These are phyloP conservation scores for Himalopsyche kuldschensis DNA, from an alignment of 2,888 invertebrate species.

Conservation along the genomic window DNA sequence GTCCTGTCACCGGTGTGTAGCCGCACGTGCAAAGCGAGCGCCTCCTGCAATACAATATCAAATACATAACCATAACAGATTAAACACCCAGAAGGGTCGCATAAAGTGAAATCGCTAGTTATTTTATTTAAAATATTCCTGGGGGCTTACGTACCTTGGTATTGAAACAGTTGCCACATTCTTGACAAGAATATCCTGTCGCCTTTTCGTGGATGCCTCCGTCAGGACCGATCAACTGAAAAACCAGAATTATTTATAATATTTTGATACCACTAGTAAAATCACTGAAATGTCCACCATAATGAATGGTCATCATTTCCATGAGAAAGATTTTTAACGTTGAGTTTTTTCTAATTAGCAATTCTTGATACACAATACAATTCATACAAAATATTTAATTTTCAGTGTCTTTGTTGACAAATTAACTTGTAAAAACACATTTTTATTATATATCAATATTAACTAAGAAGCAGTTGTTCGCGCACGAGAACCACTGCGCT, in stretches of 20 bases:
- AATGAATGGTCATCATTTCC: too few species aligned
- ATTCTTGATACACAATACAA: too few species aligned
- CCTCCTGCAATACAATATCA: slow-evolving; percentile 71
- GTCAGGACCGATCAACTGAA: slow-evolving; percentile 54
- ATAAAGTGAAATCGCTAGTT: background rate
- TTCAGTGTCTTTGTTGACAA: too few species aligned
- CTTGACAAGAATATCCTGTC: slow-evolving; percentile 53
- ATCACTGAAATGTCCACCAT: too few species aligned
- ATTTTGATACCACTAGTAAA: background rate
- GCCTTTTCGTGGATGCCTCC: slow-evolving; percentile 53
- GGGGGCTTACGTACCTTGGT: slow-evolving; percentile 49
- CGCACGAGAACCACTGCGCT: too few species aligned
- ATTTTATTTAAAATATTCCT: too few species aligned
- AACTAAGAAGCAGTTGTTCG: too few species aligned
- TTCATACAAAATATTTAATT: too few species aligned
- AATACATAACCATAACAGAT: background rate
- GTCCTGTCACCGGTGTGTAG: slow-evolving; percentile 80
- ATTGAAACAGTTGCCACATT: slow-evolving; percentile 59
- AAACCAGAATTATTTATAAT: slow-evolving; percentile 5
- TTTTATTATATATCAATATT: too few species aligned
- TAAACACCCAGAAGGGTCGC: background rate
- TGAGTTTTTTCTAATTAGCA: too few species aligned
- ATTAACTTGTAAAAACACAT: too few species aligned
- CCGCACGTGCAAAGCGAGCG: slow-evolving; percentile 75
- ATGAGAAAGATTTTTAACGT: too few species aligned